Conservation (phyloP, 2,113 vertebrate genomes). For the Protobothrops mucrosquamatus region DNA sequence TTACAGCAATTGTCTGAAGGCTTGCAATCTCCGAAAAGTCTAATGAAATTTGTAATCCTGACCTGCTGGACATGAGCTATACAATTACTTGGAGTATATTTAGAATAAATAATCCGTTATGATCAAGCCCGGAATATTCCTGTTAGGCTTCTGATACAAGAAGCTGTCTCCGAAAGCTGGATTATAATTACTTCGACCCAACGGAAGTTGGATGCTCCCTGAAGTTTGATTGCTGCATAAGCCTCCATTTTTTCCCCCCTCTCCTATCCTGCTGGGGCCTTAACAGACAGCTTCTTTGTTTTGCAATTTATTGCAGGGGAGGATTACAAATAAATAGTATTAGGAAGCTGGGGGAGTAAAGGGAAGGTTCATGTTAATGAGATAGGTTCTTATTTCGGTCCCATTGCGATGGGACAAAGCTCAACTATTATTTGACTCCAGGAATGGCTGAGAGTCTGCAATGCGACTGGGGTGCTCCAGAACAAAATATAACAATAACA, state of each 20-base stretch:
- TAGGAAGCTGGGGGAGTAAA: not conserved
- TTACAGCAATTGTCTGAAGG: conserved; percentile 76
- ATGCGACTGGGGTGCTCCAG: no score
- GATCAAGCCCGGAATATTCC: conserved; percentile 64
- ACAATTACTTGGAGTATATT: conserved; percentile 74
- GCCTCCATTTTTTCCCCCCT: conserved; percentile 24
- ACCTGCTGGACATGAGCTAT: conserved; percentile 75
- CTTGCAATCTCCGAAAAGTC: conserved; percentile 71
- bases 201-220: conserved; percentile 23
- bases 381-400: not conserved
- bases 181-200: conserved; percentile 56
- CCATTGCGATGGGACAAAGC: not conserved
- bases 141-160: conserved; percentile 49
- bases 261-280: conserved; percentile 25
- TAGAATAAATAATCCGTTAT: conserved; percentile 72
- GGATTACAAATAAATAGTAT: not conserved
- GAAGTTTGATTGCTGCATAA: conserved; percentile 46
- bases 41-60: conserved; percentile 79
- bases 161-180: conserved; percentile 43
- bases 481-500: no score
- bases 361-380: not conserved
- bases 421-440: not conserved
- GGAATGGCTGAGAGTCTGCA: not conserved
- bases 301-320: not conserved
- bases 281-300: conserved; percentile 28